A percentile compares a stretch with the other conserved stretches of the same genome.
phyloP scores from a whole-genome alignment of 2,888 invertebrate species.

The Agonopterix heracliana region DNA sequence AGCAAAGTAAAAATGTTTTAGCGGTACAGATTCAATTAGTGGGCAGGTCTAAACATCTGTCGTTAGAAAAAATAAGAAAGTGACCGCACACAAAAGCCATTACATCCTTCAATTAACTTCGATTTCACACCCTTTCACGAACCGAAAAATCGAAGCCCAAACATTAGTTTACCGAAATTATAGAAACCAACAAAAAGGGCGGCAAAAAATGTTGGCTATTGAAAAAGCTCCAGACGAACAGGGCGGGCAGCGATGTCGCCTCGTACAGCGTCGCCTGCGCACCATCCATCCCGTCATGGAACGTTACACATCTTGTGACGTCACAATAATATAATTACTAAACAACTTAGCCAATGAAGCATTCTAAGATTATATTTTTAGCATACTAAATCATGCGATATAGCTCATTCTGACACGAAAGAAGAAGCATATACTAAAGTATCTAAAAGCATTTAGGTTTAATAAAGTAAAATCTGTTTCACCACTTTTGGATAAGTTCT shows the following conservation, averaged over 20 bases:
- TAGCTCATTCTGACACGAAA: too few species aligned
- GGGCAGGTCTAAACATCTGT: neutral
- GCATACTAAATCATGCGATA: too few species aligned
- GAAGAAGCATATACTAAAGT: too few species aligned
- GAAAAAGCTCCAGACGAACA: slow-evolving; percentile 35
- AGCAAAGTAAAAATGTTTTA: too few species aligned
- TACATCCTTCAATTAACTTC: slow-evolving; percentile 69
- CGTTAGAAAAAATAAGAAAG: slow-evolving; percentile 33
- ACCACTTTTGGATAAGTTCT: too few species aligned
- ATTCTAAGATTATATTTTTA: too few species aligned
- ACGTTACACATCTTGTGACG: neutral
- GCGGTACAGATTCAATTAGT: too few species aligned
- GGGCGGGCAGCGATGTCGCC: slow-evolving; percentile 30
- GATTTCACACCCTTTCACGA: slow-evolving; percentile 75
- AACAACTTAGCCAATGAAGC: too few species aligned
- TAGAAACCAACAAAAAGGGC: slow-evolving; percentile 64
- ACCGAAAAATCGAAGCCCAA: slow-evolving; percentile 75
- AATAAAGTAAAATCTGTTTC: too few species aligned
- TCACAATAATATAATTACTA: too few species aligned
- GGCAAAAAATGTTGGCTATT: slow-evolving; percentile 44
- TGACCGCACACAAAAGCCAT: slow-evolving; percentile 68
- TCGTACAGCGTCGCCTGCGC: slow-evolving; percentile 34
- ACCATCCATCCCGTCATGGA: neutral
- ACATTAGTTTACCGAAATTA: slow-evolving; percentile 75
- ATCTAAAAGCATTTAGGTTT: too few species aligned